phyloP scores from a whole-genome alignment of 2,113 vertebrate genomes.

The Eudorcas thomsonii region DNA sequence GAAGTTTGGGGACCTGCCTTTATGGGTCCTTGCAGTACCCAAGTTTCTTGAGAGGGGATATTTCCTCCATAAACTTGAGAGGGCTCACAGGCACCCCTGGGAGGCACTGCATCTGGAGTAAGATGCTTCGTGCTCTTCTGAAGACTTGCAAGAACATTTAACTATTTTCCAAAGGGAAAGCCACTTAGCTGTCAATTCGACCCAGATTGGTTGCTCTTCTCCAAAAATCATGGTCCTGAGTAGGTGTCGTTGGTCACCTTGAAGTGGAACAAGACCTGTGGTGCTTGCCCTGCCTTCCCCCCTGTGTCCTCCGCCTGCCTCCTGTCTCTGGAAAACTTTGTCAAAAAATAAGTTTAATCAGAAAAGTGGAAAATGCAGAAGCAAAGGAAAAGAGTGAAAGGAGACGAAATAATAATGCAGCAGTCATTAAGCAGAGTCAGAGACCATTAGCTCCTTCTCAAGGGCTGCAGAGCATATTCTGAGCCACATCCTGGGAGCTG shows the following conservation, averaged over 20 bases:
- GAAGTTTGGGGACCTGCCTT: not conserved
- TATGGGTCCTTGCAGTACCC: not conserved
- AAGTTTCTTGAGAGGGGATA: not conserved
- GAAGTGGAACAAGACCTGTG: not conserved
- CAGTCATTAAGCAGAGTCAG: not conserved
- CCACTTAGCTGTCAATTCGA: not conserved
- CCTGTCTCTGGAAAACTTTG: too few species aligned
- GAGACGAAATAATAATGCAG: not conserved
- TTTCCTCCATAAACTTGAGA: slow-evolving; percentile 2
- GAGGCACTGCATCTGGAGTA: not conserved
- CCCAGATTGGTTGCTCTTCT: not conserved
- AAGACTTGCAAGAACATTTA: not conserved
- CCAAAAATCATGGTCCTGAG: not conserved
- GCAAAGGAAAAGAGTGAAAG: not conserved
- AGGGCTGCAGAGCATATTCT: not conserved
- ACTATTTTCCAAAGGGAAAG: not conserved
- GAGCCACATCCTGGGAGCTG: not conserved
- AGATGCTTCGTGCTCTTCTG: not conserved
- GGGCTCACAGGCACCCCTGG: not conserved
- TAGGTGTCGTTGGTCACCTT: not conserved
- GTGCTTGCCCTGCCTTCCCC: too few species aligned
- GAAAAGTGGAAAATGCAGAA: not conserved
- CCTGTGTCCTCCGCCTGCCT: not conserved
- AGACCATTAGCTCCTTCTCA: not conserved
- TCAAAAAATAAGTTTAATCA: not conserved